These are phyloP conservation scores for Ceratosolen solmsi DNA, from an alignment of 1,140 invertebrate genomes.

Conservation along the genomic window DNA sequence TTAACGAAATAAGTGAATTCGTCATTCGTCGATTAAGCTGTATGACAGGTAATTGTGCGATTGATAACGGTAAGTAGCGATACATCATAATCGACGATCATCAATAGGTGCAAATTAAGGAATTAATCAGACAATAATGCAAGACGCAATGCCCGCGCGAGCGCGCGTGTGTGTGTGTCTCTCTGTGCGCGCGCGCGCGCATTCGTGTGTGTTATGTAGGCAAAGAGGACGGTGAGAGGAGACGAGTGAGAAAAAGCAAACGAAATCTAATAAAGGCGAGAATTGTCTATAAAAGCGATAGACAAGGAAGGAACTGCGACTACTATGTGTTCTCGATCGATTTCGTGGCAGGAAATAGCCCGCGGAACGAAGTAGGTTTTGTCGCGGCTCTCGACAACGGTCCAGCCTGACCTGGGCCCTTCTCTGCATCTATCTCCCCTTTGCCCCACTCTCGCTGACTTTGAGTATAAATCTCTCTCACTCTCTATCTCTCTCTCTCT, in stretches of 20 bases:
- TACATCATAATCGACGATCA: background rate
- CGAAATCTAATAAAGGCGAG: background rate
- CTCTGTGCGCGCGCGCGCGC: too few species aligned
- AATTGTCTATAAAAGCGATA: background rate
- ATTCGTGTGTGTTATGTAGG: background rate
- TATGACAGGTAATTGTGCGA: too few species aligned
- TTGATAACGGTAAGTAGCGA: too few species aligned
- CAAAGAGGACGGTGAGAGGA: too few species aligned
- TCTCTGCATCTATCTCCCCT: background rate
- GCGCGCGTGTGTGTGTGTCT: too few species aligned
- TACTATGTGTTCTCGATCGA: conserved; percentile 31
- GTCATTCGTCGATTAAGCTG: too few species aligned
- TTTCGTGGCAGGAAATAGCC: conserved; percentile 37
- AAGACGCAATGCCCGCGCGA: too few species aligned
- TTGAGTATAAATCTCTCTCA: too few species aligned
- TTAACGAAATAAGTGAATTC: too few species aligned
- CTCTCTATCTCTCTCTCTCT: too few species aligned
- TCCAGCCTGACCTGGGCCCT: conserved; percentile 29
- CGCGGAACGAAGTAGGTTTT: conserved; percentile 29
- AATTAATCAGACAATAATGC: too few species aligned
- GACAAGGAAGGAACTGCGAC: background rate
- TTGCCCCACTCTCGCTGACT: background rate
- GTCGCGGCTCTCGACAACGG: conserved; percentile 8
- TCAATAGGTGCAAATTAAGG: too few species aligned
- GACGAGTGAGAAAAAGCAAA: background rate